A percentile compares a stretch with the other conserved stretches of the same genome.
Conservation (phyloP, 2,113 vertebrate genomes). For the Murina feae region DNA sequence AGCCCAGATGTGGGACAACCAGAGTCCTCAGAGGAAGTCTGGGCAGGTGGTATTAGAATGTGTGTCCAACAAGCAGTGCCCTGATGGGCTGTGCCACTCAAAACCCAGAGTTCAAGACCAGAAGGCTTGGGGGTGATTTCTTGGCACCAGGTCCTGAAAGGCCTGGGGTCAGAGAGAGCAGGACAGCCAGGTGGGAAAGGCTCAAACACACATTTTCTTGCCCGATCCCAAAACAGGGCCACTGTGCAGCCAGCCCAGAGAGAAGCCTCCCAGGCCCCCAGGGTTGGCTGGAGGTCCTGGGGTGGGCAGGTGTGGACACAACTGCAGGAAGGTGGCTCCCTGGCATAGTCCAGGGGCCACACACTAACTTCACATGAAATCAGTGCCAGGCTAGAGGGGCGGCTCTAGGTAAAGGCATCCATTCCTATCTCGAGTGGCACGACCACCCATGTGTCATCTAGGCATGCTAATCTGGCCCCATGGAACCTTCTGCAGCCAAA, state of each 20-base stretch:
- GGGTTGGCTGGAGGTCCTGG: neutral
- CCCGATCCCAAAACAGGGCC: neutral
- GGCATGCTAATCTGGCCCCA: neutral
- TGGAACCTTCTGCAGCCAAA: neutral
- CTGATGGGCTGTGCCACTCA: neutral
- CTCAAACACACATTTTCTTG: neutral
- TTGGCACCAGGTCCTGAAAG: neutral
- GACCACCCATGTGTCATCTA: neutral
- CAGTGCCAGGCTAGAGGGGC: neutral
- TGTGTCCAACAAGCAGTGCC: neutral
- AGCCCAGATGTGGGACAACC: neutral
- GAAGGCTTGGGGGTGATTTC: neutral
- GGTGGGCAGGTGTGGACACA: neutral
- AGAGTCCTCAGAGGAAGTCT: neutral
- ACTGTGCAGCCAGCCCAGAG: neutral
- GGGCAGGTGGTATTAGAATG: neutral
- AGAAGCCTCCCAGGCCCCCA: neutral
- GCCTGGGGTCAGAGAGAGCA: neutral
- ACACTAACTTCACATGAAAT: accelerated
- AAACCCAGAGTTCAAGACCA: neutral
- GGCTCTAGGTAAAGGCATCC: neutral
- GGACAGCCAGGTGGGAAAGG: neutral
- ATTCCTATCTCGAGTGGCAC: neutral
- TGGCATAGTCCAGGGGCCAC: neutral
- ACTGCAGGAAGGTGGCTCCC: neutral